phyloP scores from a whole-genome alignment of 2,113 vertebrate genomes.

The Deroptyus accipitrinus region DNA sequence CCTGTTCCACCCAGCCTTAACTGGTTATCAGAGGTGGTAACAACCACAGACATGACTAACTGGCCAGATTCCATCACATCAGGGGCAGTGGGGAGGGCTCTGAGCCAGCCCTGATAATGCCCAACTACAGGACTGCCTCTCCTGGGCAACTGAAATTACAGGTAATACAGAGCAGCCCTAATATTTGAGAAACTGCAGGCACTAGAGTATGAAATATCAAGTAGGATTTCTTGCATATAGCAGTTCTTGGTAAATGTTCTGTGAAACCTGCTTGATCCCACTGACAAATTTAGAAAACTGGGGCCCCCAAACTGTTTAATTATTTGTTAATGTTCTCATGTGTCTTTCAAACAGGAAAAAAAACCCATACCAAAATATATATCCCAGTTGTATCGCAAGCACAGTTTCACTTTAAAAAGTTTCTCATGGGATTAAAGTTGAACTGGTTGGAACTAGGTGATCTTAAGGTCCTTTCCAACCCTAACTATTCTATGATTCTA shows the following conservation, averaged over 20 bases:
- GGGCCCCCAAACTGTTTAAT: not conserved
- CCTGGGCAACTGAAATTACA: not conserved
- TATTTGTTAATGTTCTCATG: not conserved
- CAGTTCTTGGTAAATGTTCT: not conserved
- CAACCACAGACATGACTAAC: not conserved
- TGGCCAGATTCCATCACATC: not conserved
- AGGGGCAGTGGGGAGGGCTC: not conserved
- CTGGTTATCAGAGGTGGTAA: not conserved
- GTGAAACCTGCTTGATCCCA: not conserved
- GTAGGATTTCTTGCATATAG: not conserved
- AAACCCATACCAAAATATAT: not conserved
- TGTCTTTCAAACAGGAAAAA: not conserved
- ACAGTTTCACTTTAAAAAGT: not conserved
- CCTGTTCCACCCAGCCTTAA: not conserved
- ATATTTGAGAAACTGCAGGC: not conserved
- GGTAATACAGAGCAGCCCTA: not conserved
- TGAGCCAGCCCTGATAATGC: not conserved
- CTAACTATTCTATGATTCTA: no score
- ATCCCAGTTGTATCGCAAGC: not conserved
- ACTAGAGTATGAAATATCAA: not conserved
- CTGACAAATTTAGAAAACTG: not conserved
- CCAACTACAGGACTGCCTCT: not conserved
- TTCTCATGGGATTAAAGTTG: slow-evolving; percentile 8
- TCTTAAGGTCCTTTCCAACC: no score
- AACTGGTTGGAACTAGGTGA: not conserved